Base-by-base conservation (phyloP, 2,113 vertebrate genomes). In the Lepisosteus osseus region DNA sequence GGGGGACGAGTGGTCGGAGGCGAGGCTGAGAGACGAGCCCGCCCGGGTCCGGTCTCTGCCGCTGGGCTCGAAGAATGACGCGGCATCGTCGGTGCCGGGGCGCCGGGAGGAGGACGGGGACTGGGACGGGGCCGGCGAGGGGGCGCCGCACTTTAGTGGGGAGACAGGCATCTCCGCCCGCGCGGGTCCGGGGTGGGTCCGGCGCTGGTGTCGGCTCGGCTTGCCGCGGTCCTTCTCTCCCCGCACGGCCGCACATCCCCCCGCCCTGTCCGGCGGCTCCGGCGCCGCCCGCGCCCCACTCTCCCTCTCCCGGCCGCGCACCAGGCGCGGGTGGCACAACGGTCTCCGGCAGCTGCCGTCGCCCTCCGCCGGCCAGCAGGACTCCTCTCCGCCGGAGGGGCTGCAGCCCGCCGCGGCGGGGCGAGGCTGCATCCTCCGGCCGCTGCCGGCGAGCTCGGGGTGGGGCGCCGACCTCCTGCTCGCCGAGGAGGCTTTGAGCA, bases 261-360 rank as follows among this genome's bases (percentile, higher is more conserved):
- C 61, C 72, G 72, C 76, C 45, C 79, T 76, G 63, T 43, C 78
- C 2, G 81, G 77, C 8, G 77, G 59, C 65, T 86, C 81, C 80
- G 90, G 87, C 75, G 76, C 78, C 70, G 13, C 70, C 12, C 67
- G 72, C 54, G 73, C 79, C 45, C 77, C 83, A 67, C 80, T 51
- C 68, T 85, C 83, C 72, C 87, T 82, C 79, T 93, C 92, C 71
- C 80, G 82, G 70, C 75, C 72, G 66, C 86, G 85, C 1, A 72
- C 65, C 4, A 80, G 81, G 56, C 84, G 88, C 0, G 96, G 95
- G 72, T 93, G 92, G 84, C 95, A 97, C 51, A 96, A 90, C 54
- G 95, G 95, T 95, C 95, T 94, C 82, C 94, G 90, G 13, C 90
- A 91, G 68, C 94, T 97, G 67, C 93, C 90, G 77, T 97, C 94